Conservation (phyloP, 2,888 invertebrate genomes). For the Coelopa pilipes region DNA sequence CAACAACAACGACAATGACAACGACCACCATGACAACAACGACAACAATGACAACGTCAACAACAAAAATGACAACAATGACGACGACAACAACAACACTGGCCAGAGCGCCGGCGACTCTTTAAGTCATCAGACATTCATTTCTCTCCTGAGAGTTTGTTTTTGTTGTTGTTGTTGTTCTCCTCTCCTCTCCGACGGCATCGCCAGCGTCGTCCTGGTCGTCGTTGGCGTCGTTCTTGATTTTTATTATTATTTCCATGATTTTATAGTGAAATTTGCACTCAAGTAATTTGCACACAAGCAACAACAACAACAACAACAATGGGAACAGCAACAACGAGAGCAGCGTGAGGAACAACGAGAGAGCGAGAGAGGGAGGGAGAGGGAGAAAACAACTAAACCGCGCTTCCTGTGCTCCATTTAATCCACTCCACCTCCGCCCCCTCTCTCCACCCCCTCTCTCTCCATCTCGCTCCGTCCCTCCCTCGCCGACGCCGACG, state of each 20-base stretch:
- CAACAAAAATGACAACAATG: no score
- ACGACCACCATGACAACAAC: no score
- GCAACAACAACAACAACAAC: slow-evolving; percentile 14
- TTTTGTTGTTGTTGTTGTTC: no score
- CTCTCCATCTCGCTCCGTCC: no score
- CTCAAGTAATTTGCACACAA: slow-evolving; percentile 28
- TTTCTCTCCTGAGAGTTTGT: slow-evolving; percentile 31
- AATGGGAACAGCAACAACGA: neutral
- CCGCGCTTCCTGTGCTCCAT: slow-evolving; percentile 16
- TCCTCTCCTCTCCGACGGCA: no score
- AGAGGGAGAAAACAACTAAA: neutral
- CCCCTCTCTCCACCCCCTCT: no score
- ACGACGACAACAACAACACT: neutral
- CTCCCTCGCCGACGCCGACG: no score
- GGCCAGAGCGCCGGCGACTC: neutral
- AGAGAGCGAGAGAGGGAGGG: no score
- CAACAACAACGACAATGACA: slow-evolving; percentile 3
- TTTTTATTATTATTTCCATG: slow-evolving; percentile 26
- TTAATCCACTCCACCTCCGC: neutral
- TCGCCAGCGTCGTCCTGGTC: no score
- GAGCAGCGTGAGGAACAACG: no score
- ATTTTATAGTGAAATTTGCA: slow-evolving; percentile 33
- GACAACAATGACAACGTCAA: no score
- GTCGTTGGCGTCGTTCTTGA: no score
- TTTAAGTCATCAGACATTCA: slow-evolving; percentile 37